Evolutionary conservation across 2,113 vertebrate species (phyloP).

Genomic region (Pelobates fuscus): DNA sequence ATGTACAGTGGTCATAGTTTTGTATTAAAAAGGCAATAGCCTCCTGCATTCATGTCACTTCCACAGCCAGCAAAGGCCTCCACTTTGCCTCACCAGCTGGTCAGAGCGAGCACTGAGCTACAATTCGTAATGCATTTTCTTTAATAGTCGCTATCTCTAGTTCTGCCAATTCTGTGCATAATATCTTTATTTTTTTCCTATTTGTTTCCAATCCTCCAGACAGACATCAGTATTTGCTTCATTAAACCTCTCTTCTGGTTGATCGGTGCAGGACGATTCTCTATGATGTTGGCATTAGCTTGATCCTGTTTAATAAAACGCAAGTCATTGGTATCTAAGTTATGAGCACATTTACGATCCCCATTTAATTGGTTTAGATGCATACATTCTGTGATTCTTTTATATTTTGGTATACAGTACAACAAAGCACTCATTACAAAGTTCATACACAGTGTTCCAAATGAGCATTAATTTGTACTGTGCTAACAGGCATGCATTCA

Average conservation of each 20-base stretch:
- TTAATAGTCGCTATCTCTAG: constrained; percentile 56
- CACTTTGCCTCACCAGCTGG: constrained; percentile 64
- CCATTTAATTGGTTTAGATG: constrained; percentile 46
- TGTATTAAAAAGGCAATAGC: constrained; percentile 32
- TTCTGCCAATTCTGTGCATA: constrained; percentile 61
- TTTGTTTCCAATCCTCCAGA: constrained; percentile 59
- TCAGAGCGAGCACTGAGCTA: constrained; percentile 53
- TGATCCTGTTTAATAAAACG: constrained; percentile 25
- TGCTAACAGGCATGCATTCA: constrained; percentile 40
- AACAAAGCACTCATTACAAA: constrained; percentile 48
- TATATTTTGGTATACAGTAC: constrained; percentile 46
- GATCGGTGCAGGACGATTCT: constrained; percentile 56
- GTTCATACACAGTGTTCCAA: constrained; percentile 45
- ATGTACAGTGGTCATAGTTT: constrained; percentile 29
- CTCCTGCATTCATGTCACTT: constrained; percentile 39
- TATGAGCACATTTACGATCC: constrained; percentile 47
- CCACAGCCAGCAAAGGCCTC: constrained; percentile 35
- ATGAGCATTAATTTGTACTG: constrained; percentile 41
- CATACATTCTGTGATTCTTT: constrained; percentile 48
- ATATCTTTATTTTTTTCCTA: constrained; percentile 56
- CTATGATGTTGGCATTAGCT: constrained; percentile 39
- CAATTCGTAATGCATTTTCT: constrained; percentile 54
- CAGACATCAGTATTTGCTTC: constrained; percentile 59
- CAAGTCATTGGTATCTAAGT: constrained; percentile 51
- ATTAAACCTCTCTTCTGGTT: constrained; percentile 59